These are phyloP conservation scores for Bombus waltoni DNA, from an alignment of 1,140 invertebrate genomes.

Conservation along the genomic window DNA sequence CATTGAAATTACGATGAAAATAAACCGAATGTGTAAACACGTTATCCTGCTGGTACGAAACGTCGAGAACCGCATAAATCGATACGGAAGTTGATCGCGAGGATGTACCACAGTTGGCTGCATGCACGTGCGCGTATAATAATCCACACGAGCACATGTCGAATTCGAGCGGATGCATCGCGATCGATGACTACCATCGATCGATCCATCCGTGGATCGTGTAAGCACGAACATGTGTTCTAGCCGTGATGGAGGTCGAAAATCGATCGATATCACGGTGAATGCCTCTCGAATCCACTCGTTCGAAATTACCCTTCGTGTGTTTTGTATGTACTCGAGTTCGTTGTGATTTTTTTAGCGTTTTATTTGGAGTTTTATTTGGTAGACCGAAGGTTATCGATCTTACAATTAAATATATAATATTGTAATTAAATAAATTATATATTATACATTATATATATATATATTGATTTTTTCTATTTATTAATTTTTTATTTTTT, in stretches of 20 bases:
- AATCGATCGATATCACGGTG: neutral
- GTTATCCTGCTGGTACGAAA: neutral
- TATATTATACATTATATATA: no score
- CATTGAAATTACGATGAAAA: neutral
- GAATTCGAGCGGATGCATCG: slow-evolving; percentile 10
- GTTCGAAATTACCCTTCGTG: neutral
- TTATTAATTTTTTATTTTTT: no score
- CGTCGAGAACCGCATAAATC: slow-evolving; percentile 26
- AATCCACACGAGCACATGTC: slow-evolving; percentile 44
- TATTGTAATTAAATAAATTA: no score
- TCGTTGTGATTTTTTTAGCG: neutral
- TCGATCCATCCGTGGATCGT: slow-evolving; percentile 38
- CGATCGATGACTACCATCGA: slow-evolving; percentile 37
- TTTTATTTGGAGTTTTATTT: no score
- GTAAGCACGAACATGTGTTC: neutral
- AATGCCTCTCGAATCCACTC: neutral
- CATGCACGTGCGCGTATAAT: slow-evolving; percentile 31
- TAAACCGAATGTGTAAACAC: neutral
- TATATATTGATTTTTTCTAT: no score
- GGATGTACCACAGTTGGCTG: neutral
- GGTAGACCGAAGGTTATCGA: no score
- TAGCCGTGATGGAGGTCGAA: neutral
- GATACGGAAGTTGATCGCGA: slow-evolving; percentile 24
- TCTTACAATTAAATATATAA: no score
- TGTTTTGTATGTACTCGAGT: neutral